Percentiles rank a stretch among this genome's conserved stretches.
Conservation (phyloP, 1,140 invertebrate species). For the Zaprionus camerounensis region DNA sequence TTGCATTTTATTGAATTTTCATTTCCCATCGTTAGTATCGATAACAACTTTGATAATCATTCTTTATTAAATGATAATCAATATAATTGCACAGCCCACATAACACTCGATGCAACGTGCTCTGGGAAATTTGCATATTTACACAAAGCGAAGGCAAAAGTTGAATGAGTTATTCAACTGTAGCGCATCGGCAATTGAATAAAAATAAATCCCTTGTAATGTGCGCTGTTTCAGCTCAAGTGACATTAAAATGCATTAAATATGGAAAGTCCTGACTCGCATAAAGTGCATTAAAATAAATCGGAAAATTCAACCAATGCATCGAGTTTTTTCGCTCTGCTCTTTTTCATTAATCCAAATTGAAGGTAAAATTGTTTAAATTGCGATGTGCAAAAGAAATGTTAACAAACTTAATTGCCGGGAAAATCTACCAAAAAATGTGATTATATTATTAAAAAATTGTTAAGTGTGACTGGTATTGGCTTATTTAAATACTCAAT, state of each 20-base stretch:
- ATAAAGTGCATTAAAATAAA: constrained; percentile 71
- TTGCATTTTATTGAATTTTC: constrained; percentile 34
- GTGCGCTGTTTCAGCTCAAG: constrained; percentile 60
- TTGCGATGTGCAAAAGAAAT: background rate
- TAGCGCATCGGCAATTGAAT: constrained; percentile 41
- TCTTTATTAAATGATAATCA: constrained; percentile 20
- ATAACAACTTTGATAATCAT: constrained; percentile 3
- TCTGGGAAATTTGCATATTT: constrained; percentile 27
- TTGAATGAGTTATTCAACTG: constrained; percentile 7
- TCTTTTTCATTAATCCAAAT: background rate
- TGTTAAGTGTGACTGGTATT: background rate
- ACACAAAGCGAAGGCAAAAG: constrained; percentile 14
- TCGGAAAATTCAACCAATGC: constrained; percentile 26
- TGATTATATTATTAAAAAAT: background rate
- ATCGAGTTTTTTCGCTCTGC: background rate
- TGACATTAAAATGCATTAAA: constrained; percentile 75
- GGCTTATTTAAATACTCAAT: background rate
- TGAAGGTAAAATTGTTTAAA: constrained; percentile 7
- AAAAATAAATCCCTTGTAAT: constrained; percentile 54
- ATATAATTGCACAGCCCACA: constrained; percentile 12
- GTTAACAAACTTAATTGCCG: constrained; percentile 6
- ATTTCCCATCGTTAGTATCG: constrained; percentile 18
- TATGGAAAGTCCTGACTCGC: constrained; percentile 46
- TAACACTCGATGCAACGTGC: background rate
- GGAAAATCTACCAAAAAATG: background rate